Evolutionary conservation across 2,888 invertebrate species (phyloP).

Genomic region (Smittia aterrima): DNA sequence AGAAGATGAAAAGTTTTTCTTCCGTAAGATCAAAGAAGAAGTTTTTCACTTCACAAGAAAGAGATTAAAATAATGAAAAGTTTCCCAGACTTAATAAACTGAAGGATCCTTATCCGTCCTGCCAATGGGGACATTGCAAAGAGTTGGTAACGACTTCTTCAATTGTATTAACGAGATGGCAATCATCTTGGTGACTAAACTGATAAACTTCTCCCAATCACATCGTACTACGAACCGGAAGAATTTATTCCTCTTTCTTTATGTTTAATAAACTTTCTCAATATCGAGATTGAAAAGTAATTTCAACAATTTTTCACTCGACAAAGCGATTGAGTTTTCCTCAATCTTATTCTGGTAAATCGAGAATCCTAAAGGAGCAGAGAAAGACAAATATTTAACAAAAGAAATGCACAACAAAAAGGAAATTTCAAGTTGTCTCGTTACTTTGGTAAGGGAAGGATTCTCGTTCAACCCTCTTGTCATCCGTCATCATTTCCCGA

Average conservation of each 20-base stretch:
- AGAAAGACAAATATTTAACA: slow-evolving; percentile 27
- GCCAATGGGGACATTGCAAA: too few species aligned
- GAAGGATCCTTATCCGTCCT: too few species aligned
- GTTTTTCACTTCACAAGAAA: not conserved
- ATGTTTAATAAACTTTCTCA: slow-evolving; percentile 6
- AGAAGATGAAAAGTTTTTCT: too few species aligned
- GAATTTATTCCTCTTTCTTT: not conserved
- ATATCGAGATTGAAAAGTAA: slow-evolving; percentile 4
- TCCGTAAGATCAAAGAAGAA: not conserved
- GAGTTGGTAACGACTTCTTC: too few species aligned
- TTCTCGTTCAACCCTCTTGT: not conserved
- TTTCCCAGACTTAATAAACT: not conserved
- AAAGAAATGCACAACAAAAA: slow-evolving; percentile 32
- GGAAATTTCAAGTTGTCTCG: not conserved
- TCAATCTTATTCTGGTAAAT: too few species aligned
- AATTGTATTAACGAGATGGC: too few species aligned
- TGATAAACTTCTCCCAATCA: too few species aligned
- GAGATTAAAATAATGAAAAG: not conserved
- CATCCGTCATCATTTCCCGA: not conserved
- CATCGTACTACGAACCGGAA: not conserved
- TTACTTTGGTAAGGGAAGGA: too few species aligned
- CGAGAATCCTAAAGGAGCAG: not conserved
- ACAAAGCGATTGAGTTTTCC: not conserved
- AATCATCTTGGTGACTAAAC: too few species aligned
- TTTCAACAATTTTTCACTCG: slow-evolving; percentile 14